Evolutionary conservation across 2,888 invertebrate genomes (phyloP), one percentile per base, ranked within the genome.

Genomic region (Drosophila atroscutellata): DNA sequence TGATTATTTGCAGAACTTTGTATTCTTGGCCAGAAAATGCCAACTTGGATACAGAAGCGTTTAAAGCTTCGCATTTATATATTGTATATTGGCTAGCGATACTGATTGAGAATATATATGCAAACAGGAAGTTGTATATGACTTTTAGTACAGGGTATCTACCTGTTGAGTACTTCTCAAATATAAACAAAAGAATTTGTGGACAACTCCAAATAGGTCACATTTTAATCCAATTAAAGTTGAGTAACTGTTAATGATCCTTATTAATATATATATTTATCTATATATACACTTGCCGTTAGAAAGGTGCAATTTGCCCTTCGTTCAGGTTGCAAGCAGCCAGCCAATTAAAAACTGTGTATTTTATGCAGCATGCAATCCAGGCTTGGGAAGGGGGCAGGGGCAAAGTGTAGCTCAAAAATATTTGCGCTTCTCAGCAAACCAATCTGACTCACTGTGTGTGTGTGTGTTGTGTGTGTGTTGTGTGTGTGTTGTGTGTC

Each of bases 371-470:
- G 32, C 36, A 37, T 37, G 54, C 54, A 54, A 18, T 3, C 6
- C 3, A 1, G 9, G 32, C 8, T 26, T 8, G 30, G 32, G 32
- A 34, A 11, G 9, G 4, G 34, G 11, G 54, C 54, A 55, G 18
- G 7, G 36, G 37, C 37, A 42, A 39, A 28, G 3, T 28, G 28
- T 24, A 45, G 50, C 32, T 32, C 30, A 68, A 68, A 51, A 34
- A 50, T 45, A 70, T 58, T 59, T 69, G 45, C 52, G 11, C 55
- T 70, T 70, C 26, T 56, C 30, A 56, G 77, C 72, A 77, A 75
- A 62, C 77, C 65, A 75, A 75, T 62, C 58, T 50, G 39, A 52
- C 24, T 45, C 67, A 63, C 49, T 57, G 52, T 70, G 42, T 67
- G 45, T 28, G 30, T 59, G 51, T 28, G 26, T 26, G 26, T 26